Conservation (phyloP, 2,797 vertebrate species). For the Syngnathus rostellatus region DNA sequence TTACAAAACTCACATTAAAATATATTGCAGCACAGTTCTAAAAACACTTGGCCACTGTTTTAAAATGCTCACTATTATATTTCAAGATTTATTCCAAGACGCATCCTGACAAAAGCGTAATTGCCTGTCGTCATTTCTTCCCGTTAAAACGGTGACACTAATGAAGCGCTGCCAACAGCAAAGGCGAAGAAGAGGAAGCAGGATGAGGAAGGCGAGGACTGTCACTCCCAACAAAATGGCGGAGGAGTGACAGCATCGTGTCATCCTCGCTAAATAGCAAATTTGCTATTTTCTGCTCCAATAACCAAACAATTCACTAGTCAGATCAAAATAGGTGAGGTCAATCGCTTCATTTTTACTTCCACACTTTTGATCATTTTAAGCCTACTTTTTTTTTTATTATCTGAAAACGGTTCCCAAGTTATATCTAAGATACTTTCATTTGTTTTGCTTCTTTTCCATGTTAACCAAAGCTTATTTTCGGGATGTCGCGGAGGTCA, state of each 20-base stretch:
- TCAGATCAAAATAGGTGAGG: not conserved
- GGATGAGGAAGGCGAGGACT: not conserved
- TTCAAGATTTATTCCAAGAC: not conserved
- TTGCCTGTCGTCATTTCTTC: slow-evolving; percentile 3
- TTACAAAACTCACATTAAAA: too few species aligned
- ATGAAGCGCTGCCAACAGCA: slow-evolving; percentile 3
- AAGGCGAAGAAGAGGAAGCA: not conserved
- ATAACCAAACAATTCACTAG: not conserved
- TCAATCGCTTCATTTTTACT: too few species aligned
- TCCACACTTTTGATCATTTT: not conserved
- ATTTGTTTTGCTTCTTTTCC: too few species aligned
- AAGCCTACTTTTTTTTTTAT: too few species aligned
- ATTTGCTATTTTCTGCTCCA: not conserved
- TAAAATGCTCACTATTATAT: not conserved
- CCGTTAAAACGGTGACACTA: not conserved
- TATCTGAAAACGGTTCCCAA: too few species aligned
- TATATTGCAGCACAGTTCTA: too few species aligned
- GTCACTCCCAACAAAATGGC: slow-evolving; percentile 7
- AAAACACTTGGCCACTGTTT: too few species aligned
- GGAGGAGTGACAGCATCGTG: slow-evolving; percentile 3
- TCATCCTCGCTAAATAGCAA: not conserved
- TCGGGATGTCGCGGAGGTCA: not conserved
- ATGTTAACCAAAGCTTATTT: not conserved
- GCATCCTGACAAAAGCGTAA: not conserved
- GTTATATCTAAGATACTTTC: too few species aligned